A percentile compares a stretch with the other conserved stretches of the same genome.
Conservation (phyloP, 2,113 vertebrate species). For the Shinisaurus crocodilurus region DNA sequence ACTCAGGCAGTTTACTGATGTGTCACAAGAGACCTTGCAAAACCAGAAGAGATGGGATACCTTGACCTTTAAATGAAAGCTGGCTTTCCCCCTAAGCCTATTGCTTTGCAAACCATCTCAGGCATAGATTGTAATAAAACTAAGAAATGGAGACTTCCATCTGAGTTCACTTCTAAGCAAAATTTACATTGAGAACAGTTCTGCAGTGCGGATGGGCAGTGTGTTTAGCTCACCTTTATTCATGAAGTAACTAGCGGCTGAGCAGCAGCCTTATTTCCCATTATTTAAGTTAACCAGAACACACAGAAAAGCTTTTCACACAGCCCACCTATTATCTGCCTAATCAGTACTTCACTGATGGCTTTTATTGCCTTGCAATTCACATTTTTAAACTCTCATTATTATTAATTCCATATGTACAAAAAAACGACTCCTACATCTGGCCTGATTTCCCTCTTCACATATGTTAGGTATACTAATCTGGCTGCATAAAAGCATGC, state of each 20-base stretch:
- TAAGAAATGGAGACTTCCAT: slow-evolving; percentile 64
- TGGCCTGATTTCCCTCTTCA: slow-evolving; percentile 54
- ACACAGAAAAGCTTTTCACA: slow-evolving; percentile 28
- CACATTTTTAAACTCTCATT: slow-evolving; percentile 42
- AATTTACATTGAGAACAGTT: slow-evolving; percentile 65
- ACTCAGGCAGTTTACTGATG: slow-evolving; percentile 25
- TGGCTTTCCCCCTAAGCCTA: slow-evolving; percentile 56
- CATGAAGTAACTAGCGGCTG: slow-evolving; percentile 47
- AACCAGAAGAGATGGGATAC: slow-evolving; percentile 37
- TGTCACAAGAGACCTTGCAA: slow-evolving; percentile 39
- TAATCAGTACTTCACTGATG: slow-evolving; percentile 48
- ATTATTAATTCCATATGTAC: slow-evolving; percentile 60
- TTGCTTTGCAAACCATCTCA: slow-evolving; percentile 61
- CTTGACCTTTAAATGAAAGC: slow-evolving; percentile 66
- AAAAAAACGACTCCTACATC: slow-evolving; percentile 57
- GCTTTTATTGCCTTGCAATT: slow-evolving; percentile 54
- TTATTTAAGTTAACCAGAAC: slow-evolving; percentile 44
- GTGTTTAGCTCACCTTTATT: slow-evolving; percentile 54
- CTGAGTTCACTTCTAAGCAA: slow-evolving; percentile 66
- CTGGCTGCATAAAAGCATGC: slow-evolving; percentile 19
- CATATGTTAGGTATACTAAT: slow-evolving; percentile 56
- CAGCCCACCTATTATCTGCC: slow-evolving; percentile 47
- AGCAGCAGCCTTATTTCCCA: slow-evolving; percentile 53
- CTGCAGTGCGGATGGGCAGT: slow-evolving; percentile 31
- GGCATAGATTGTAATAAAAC: slow-evolving; percentile 64